Conservation (phyloP, 2,113 vertebrate genomes). For the Calidris pygmaea region DNA sequence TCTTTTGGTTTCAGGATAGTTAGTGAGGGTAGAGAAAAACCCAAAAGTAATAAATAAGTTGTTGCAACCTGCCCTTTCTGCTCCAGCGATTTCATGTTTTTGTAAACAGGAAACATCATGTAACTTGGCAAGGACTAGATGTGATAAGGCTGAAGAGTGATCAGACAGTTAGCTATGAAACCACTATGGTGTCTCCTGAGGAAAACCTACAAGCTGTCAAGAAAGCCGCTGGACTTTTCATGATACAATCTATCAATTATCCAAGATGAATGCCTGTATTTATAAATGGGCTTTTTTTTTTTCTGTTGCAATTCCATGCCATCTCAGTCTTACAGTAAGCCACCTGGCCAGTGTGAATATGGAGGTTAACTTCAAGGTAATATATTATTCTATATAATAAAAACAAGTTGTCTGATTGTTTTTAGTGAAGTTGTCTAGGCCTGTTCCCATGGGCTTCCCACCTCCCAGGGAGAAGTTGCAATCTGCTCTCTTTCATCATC, state of each 20-base stretch:
- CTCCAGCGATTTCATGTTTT: not conserved
- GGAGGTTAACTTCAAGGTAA: constrained; percentile 1
- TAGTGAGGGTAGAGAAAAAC: not conserved
- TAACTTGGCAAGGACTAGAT: not conserved
- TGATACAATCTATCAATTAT: not conserved
- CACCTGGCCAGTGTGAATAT: not conserved
- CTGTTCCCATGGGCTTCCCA: constrained; percentile 27
- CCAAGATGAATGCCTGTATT: not conserved
- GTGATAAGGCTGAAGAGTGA: not conserved
- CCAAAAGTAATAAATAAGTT: constrained; percentile 3
- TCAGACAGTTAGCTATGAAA: constrained; percentile 1
- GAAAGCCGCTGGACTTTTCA: not conserved
- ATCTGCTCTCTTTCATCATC: constrained; percentile 65
- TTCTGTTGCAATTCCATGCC: not conserved
- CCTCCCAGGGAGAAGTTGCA: constrained; percentile 56
- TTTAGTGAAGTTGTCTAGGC: constrained; percentile 12
- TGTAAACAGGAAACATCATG: constrained; percentile 37
- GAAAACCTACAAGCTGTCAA: constrained; percentile 50
- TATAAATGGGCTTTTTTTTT: not conserved
- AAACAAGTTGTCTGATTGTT: constrained; percentile 18
- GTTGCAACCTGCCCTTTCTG: constrained; percentile 56
- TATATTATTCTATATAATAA: constrained; percentile 43
- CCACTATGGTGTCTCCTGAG: not conserved
- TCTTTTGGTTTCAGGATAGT: not conserved
- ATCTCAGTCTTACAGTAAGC: constrained; percentile 16